Base-by-base conservation (phyloP, 2,888 invertebrate species). In the Sipha maydis region DNA sequence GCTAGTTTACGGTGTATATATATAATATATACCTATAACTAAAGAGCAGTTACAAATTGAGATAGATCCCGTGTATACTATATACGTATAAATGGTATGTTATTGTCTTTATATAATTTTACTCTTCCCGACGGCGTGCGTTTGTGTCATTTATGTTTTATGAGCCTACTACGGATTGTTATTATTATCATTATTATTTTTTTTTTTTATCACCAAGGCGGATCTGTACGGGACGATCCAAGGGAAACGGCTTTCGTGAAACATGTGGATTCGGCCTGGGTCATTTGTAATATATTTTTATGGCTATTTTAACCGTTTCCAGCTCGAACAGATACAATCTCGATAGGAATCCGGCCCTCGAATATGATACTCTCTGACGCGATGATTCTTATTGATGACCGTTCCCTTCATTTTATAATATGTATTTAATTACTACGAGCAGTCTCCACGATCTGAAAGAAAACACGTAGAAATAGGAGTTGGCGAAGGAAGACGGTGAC, bases 121-220 rank as follows among this genome's bases (percentile, higher is more conserved):
- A 31, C 19, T 85, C 17, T 54, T 56, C n/a, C 19, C 76, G 83
- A 73, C 82, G 82, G 34, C 54, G 83, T n/a, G 73, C 73, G 41
- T 85, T 67, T 31, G 61, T 77, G 85, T 85, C 85, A 41, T 67
- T 85, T 85, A 85, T 85, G 76, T 85, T 77, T 85, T 77, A 85
- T 41, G 84, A 67, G 85, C 41, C 28, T 34, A 67, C 48, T 54
- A 21, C 28, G 61, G 38, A 14, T 76, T 75, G 56, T 83, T 34
- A 31, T 79, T 41, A 41, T 41, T 41, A 34, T 83, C 25, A 31
- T 79, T 41, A 41, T 41, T 41, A 34, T 34, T 34, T 34, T 34
- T 34, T 34, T 48, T 31, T 77, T 76, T 77, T 77, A 85, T 85
- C 84, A 31, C 67, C 76, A 14, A 17, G 48, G 41, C 76, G 84